Base-by-base conservation (phyloP, 2,113 vertebrate species). In the Tychaedon coryphoeus region DNA sequence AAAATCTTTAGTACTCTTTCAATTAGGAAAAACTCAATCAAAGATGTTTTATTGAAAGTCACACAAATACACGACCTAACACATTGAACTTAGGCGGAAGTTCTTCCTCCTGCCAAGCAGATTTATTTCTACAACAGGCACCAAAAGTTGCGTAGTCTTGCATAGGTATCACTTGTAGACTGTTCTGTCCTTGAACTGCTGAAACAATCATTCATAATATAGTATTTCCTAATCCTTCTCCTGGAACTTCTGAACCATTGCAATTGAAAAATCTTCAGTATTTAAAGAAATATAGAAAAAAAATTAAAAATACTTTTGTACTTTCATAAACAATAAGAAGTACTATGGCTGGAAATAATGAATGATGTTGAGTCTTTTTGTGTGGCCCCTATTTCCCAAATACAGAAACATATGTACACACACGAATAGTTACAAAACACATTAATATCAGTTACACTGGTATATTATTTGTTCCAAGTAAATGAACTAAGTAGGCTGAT, bases 391-490 rank as follows among this genome's bases (percentile, higher is more conserved):
- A 23, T 56, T 60, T 75, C 20, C 10, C 20, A 47, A 67, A 33
- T 28, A 81, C 12, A 86, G 34, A 74, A 84, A 72, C 26, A 79
- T 19, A 33, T 2, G 18, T 58, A 26, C 40, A 76, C 19, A 57
- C 8, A 16, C 6, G 5, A 61, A 62, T 48, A 65, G 71, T 26
- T 90, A 75, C 50, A 58, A 92, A 92, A 80, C 24, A 54, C 62
- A 66, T 76, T 92, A 54, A 23, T 90, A 92, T 70, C 82, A 83
- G 71, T 93, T 90, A 80, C 43, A 50, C 2, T 50, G 34, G 56
- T 13, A 31, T 66, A 25, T 79, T 96, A 65, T 96, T 97, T 97
- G 90, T 67, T 93, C 47, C 67, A 86, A 83, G 92, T 92, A 94
- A 92, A 80, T 74, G 53, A 85, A 73, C 6, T 54, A 73, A 62